Percentiles rank a stretch among this genome's conserved stretches.
phyloP scores from a whole-genome alignment of 1,140 invertebrate species.

The Aphaenogaster floridana region DNA sequence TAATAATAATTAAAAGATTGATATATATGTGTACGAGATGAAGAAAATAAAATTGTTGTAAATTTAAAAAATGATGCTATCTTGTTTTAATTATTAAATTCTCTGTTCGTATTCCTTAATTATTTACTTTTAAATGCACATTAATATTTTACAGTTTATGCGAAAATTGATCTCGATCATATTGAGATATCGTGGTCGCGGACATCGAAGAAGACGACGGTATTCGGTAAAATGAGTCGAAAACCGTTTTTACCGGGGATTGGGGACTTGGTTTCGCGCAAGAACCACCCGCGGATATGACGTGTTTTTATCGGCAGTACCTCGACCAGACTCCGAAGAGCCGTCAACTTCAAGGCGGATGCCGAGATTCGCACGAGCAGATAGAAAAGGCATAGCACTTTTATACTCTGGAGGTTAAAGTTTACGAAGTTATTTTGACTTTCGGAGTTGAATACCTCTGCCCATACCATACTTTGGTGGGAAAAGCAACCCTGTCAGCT shows the following conservation, averaged over 20 bases:
- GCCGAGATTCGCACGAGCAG: slow-evolving; percentile 74
- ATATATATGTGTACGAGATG: neutral
- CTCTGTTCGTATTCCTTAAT: neutral
- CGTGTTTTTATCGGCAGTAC: slow-evolving; percentile 78
- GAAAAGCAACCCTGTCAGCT: slow-evolving; percentile 72
- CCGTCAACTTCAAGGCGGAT: slow-evolving; percentile 73
- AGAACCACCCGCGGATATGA: slow-evolving; percentile 76
- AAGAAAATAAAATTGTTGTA: neutral
- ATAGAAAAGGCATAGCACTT: slow-evolving; percentile 80
- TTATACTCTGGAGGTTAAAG: slow-evolving; percentile 83
- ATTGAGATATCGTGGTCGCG: slow-evolving; percentile 13
- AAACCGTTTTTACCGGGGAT: slow-evolving; percentile 64
- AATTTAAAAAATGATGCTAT: neutral
- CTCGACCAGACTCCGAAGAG: slow-evolving; percentile 34
- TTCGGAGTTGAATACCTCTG: slow-evolving; percentile 69
- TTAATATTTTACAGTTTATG: neutral
- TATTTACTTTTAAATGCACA: neutral
- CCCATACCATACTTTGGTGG: slow-evolving; percentile 40
- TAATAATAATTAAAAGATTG: neutral
- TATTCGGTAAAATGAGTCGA: slow-evolving; percentile 11
- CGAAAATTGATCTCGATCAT: slow-evolving; percentile 1
- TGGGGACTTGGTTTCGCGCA: slow-evolving; percentile 42
- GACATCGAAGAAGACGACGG: neutral
- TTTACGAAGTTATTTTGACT: slow-evolving; percentile 84
- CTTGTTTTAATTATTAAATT: neutral